Evolutionary conservation across 2,888 invertebrate genomes (phyloP).

Genomic region (Hydraecia micacea): DNA sequence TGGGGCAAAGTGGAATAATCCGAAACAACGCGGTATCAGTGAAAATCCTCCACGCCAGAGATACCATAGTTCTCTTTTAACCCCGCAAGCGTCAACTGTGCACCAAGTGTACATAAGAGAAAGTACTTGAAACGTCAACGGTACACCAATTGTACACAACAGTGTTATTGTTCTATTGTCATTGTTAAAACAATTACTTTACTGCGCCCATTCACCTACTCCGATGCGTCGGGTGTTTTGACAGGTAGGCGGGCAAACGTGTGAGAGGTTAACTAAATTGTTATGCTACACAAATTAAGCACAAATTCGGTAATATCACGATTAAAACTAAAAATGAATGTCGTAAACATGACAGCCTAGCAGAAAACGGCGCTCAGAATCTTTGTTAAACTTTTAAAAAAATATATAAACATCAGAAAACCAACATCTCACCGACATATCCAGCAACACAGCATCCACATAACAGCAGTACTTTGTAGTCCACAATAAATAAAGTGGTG

Average conservation of each 20-base stretch:
- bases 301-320: too few species aligned
- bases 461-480: constrained; percentile 78
- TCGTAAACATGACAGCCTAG: not conserved
- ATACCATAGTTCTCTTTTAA: not conserved
- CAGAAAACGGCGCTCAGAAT: not conserved
- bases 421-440: constrained; percentile 53
- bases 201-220: too few species aligned
- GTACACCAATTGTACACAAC: too few species aligned
- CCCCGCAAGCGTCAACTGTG: too few species aligned
- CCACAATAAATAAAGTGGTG: constrained; percentile 88
- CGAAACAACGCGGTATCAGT: not conserved
- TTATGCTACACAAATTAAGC: too few species aligned
- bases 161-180: too few species aligned
- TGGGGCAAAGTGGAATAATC: too few species aligned
- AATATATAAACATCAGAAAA: not conserved
- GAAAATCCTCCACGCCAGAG: not conserved
- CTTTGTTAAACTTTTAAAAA: not conserved
- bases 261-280: not conserved
- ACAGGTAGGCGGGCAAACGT: too few species aligned
- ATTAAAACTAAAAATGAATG: not conserved
- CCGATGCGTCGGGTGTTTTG: too few species aligned
- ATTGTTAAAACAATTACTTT: too few species aligned
- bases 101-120: too few species aligned
- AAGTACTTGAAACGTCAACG: too few species aligned
- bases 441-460: constrained; percentile 67